Evolutionary conservation across 2,888 invertebrate genomes (phyloP), one percentile per base, ranked within the genome.

Genomic region (Eueremaeus valkanovi): DNA sequence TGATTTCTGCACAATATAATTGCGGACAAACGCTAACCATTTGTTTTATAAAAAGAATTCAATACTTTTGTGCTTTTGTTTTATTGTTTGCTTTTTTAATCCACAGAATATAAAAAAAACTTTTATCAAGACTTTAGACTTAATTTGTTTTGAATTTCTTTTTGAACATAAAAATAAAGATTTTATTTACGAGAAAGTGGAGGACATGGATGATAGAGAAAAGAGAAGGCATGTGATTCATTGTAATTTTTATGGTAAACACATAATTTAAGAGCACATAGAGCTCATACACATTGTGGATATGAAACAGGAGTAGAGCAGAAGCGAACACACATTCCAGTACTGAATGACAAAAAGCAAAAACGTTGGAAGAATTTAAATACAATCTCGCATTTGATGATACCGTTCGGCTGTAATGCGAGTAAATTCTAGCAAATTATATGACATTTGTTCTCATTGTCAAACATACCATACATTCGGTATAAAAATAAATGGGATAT

Each of bases 361-460:
- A 33, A 63, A 63, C 63, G 63, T 33, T 63, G 18, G 1, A 13
- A 31, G 63, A 63, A 63, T 63, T 63, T 63, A 63, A 63, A 63
- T 63, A 58, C 29, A 58, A 58, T 58, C 27, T 58, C 6, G 16
- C 16, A n/a, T 27, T 58, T 58, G 58, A 29, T 63, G 31, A 63
- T 29, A 63, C 31, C 63, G n/a, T 33, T 63, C 31, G 6, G 31
- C 31, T 63, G n/a, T 33, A 63, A 3, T 29, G n/a, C 16, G 27
- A 31, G 33, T 63, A 18, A 49, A 5, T 49, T 40, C 40, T 11
- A 40, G 9, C 3, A 63, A 63, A 63, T 63, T 63, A 63, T 31
- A 31, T 33, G 63, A 63, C 63, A 63, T 63, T 63, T 63, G 63
- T 33, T 31, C 33, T 63, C 63, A 63, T 63, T 63, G 31, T 29